Percentiles rank a stretch among this genome's conserved stretches.
These are phyloP conservation scores for Melieria omissa DNA, from an alignment of 2,888 invertebrate species.

Conservation along the genomic window DNA sequence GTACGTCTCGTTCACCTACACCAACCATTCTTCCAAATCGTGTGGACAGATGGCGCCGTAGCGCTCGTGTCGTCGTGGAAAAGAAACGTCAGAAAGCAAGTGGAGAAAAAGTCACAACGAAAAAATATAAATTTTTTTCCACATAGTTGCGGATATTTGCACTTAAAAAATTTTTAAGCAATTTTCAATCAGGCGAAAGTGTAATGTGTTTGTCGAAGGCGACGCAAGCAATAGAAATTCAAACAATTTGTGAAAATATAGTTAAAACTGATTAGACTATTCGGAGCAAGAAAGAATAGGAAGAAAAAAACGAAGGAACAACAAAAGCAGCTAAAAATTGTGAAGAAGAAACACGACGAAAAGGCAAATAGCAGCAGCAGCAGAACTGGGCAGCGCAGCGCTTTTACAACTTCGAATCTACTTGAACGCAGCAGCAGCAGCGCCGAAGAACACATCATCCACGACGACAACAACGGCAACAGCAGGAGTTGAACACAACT, in stretches of 20 bases:
- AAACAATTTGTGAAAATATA: neutral
- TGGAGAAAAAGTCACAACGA: constrained; percentile 12
- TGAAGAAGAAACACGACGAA: constrained; percentile 1
- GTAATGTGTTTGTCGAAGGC: no score
- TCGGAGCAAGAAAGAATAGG: neutral
- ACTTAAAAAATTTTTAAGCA: no score
- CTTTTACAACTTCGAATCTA: no score
- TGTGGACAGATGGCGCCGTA: no score
- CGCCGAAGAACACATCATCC: neutral
- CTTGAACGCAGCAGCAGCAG: constrained; percentile 12
- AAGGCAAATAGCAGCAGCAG: constrained; percentile 8
- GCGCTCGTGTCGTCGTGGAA: constrained; percentile 6
- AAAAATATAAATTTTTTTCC: constrained; percentile 12
- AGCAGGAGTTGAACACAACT: no score
- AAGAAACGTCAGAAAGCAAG: constrained; percentile 17
- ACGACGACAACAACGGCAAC: no score
- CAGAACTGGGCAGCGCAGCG: no score
- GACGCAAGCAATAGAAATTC: no score
- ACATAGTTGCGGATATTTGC: constrained; percentile 1
- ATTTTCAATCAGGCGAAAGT: no score
- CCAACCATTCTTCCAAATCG: no score
- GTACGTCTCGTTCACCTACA: no score
- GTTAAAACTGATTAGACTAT: neutral
- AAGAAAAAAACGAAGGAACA: constrained; percentile 15
- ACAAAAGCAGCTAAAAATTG: constrained; percentile 12